Conservation (phyloP, 2,797 vertebrate genomes). For the Spinibarbus caldwelli region DNA sequence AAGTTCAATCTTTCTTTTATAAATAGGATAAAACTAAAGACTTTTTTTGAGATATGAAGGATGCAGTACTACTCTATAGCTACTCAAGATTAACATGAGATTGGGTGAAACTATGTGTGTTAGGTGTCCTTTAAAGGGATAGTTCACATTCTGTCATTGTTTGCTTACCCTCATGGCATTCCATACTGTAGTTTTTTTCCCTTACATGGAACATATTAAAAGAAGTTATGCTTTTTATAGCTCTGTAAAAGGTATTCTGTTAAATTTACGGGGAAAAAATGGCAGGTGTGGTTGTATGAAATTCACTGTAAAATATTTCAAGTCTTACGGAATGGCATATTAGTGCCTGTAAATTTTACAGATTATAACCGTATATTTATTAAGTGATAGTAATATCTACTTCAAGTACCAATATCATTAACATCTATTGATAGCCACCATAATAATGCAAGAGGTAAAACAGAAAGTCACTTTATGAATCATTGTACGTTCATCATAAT, state of each 20-base stretch:
- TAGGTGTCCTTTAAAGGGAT: background rate
- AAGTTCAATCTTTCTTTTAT: too few relatives aligned
- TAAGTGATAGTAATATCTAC: background rate
- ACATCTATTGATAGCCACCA: background rate
- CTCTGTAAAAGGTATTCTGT: background rate
- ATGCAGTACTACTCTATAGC: too few relatives aligned
- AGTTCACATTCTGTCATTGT: constrained; percentile 2
- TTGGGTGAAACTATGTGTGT: too few relatives aligned
- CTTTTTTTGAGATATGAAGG: too few relatives aligned
- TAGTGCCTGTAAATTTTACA: background rate
- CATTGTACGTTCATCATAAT: background rate
- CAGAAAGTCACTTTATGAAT: background rate
- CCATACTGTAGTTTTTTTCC: background rate
- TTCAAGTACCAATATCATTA: background rate
- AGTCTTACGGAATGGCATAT: background rate
- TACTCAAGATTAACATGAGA: too few relatives aligned
- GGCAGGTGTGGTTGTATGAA: background rate
- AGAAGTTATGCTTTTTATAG: background rate
- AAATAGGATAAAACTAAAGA: too few relatives aligned
- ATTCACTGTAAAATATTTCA: background rate
- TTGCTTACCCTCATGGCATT: background rate
- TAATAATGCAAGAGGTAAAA: background rate
- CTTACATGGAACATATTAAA: background rate
- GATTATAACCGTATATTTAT: background rate
- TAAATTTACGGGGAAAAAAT: background rate